phyloP scores from a whole-genome alignment of 2,797 vertebrate genomes.

The Rhabdophis nuchalis region DNA sequence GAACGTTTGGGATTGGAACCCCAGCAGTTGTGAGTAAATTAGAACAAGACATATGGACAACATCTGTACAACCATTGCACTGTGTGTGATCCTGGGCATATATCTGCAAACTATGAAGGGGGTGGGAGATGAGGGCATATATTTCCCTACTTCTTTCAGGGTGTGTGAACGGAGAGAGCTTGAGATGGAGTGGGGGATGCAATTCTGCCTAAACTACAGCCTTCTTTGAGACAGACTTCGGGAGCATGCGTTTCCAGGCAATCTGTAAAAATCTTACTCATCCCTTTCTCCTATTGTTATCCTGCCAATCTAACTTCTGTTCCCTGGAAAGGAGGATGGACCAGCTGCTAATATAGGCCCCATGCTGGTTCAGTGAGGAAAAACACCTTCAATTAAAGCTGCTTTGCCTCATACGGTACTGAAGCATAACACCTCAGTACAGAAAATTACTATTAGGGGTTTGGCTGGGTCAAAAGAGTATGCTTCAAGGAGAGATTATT shows the following conservation, averaged over 20 bases:
- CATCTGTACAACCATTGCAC: constrained; percentile 1
- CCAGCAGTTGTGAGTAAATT: constrained; percentile 9
- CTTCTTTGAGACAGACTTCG: constrained; percentile 3
- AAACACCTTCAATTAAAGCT: constrained; percentile 4
- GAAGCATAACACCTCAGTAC: neutral
- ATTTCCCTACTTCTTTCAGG: constrained; percentile 6
- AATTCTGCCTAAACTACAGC: neutral
- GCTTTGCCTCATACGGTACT: neutral
- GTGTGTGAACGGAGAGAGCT: neutral
- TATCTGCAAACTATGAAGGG: neutral
- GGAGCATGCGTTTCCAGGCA: constrained; percentile 58
- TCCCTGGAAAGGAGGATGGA: constrained; percentile 6
- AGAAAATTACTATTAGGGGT: neutral
- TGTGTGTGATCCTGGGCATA: constrained; percentile 2
- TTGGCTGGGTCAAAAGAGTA: neutral
- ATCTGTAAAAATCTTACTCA: constrained; percentile 67
- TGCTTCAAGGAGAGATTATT: neutral
- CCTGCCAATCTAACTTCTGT: constrained; percentile 10
- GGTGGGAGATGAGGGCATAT: neutral
- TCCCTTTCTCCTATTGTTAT: constrained; percentile 63
- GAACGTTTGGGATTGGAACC: neutral
- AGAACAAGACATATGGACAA: neutral
- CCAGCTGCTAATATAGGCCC: constrained; percentile 19
- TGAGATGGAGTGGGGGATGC: neutral
- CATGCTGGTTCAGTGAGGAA: neutral